phyloP scores from a whole-genome alignment of 2,797 vertebrate species.

The Sebastolobus alascanus region DNA sequence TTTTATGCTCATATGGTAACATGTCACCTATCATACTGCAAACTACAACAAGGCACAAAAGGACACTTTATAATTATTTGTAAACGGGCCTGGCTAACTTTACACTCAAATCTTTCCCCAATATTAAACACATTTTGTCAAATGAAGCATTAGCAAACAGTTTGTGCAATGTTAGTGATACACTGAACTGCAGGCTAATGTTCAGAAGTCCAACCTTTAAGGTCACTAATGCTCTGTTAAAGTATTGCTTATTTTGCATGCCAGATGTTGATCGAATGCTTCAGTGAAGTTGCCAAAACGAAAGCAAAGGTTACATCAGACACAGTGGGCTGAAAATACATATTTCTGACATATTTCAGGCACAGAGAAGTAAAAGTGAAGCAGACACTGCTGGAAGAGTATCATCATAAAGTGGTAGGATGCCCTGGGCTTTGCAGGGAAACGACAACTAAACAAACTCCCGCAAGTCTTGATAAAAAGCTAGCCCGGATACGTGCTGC shows the following conservation, averaged over 20 bases:
- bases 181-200: not conserved
- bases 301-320: conserved; percentile 44
- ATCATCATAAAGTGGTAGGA: not conserved
- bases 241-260: conserved; percentile 2
- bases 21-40: conserved; percentile 26
- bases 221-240: conserved; percentile 17
- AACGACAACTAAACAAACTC: conserved; percentile 42
- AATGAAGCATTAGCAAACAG: not conserved
- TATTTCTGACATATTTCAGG: not conserved
- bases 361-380: not conserved
- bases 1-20: conserved; percentile 22
- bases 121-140: not conserved
- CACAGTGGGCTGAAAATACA: not conserved
- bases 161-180: not conserved
- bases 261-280: conserved; percentile 47
- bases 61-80: conserved; percentile 18
- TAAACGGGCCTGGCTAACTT: not conserved
- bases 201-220: conserved; percentile 6
- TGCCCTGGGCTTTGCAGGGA: not conserved
- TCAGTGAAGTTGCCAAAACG: conserved; percentile 29
- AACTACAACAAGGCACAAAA: conserved; percentile 25
- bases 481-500: conserved; percentile 23
- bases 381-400: not conserved
- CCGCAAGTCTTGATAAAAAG: conserved; percentile 35
- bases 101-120: not conserved